Conservation (phyloP, 1,140 invertebrate species). For the Delia radicum region DNA sequence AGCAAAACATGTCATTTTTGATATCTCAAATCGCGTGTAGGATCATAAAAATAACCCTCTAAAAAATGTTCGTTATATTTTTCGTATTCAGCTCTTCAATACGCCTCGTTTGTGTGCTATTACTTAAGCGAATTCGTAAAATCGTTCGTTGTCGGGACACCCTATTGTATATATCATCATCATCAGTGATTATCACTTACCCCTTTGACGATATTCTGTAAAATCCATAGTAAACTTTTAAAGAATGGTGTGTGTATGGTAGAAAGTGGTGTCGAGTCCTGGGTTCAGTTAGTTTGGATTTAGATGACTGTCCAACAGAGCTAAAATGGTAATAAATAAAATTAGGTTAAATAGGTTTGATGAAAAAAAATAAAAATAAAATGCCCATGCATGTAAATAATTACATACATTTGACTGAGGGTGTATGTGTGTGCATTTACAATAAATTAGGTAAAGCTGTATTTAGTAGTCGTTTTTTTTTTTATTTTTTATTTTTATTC, state of each 20-base stretch:
- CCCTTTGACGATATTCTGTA: conserved; percentile 22
- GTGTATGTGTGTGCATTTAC: not conserved
- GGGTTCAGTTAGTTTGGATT: not conserved
- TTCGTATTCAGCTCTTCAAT: too few relatives aligned
- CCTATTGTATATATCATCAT: not conserved
- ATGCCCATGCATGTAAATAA: not conserved
- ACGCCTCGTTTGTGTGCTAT: too few relatives aligned
- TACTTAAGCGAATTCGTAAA: too few relatives aligned
- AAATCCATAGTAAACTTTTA: conserved; percentile 6
- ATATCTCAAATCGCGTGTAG: too few relatives aligned
- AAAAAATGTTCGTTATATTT: too few relatives aligned
- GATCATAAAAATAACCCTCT: too few relatives aligned
- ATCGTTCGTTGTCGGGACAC: too few relatives aligned
- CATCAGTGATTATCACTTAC: not conserved
- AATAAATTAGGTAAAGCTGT: conserved; percentile 1
- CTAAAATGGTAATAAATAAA: not conserved
- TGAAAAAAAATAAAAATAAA: too few relatives aligned
- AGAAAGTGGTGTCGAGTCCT: not conserved
- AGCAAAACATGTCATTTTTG: too few relatives aligned
- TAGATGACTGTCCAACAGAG: too few relatives aligned
- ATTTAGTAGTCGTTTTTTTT: not conserved
- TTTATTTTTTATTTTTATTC: not conserved
- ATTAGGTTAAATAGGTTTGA: not conserved
- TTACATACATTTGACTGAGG: not conserved
- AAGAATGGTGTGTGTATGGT: not conserved